phyloP scores from a whole-genome alignment of 2,888 invertebrate genomes.

The Yponomeuta plumbellus region DNA sequence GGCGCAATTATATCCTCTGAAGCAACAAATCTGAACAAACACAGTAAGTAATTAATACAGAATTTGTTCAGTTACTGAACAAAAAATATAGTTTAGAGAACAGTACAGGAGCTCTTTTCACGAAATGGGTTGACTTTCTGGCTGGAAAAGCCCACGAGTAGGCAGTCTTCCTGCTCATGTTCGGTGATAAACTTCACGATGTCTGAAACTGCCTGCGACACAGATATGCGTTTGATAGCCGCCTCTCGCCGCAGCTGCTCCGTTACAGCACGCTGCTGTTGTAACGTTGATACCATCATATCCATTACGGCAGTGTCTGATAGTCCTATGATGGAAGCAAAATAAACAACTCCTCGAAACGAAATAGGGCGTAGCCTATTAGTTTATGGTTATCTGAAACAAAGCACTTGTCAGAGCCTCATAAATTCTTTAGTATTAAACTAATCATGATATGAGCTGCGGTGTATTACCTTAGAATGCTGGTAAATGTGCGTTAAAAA shows the following conservation, averaged over 20 bases:
- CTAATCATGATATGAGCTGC: not conserved
- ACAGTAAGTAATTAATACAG: not conserved
- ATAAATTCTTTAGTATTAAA: not conserved
- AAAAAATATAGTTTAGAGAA: slow-evolving; percentile 79
- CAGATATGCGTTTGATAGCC: slow-evolving; percentile 88
- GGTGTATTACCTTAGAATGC: not conserved
- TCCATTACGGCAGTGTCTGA: slow-evolving; percentile 93
- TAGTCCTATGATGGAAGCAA: slow-evolving; percentile 86
- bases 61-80: not conserved
- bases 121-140: slow-evolving; percentile 97
- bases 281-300: slow-evolving; percentile 95
- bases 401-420: not conserved
- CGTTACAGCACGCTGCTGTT: slow-evolving; percentile 94
- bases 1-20: not conserved
- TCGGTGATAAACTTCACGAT: slow-evolving; percentile 94
- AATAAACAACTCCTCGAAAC: slow-evolving; percentile 45
- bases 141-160: slow-evolving; percentile 94
- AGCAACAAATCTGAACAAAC: not conserved
- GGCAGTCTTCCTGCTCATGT: slow-evolving; percentile 94
- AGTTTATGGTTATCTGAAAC: slow-evolving; percentile 9
- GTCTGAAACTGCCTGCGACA: slow-evolving; percentile 93
- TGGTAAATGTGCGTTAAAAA: not conserved
- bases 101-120: slow-evolving; percentile 92
- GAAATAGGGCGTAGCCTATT: slow-evolving; percentile 65
- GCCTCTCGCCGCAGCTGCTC: slow-evolving; percentile 96